Conservation (phyloP, 2,113 vertebrate species). For the Sinocyclocheilus anophthalmus region DNA sequence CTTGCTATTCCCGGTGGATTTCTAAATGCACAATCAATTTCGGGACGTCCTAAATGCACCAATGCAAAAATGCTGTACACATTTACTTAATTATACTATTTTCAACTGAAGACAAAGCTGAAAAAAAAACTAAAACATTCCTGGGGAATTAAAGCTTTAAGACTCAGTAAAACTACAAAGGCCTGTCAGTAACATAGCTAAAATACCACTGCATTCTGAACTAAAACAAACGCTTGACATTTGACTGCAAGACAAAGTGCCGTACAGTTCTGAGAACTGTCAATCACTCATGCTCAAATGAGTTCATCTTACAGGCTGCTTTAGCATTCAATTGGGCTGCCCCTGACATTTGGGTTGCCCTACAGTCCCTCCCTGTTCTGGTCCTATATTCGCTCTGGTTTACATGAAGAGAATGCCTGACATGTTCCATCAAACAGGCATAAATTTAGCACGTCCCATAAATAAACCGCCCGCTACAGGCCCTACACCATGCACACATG, state of each 20-base stretch:
- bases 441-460: conserved; percentile 49
- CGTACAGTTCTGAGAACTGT: conserved; percentile 38
- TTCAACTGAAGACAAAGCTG: background rate
- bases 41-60: background rate
- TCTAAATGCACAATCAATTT: conserved; percentile 31
- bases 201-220: conserved; percentile 44
- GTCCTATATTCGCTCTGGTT: conserved; percentile 14
- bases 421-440: conserved; percentile 35
- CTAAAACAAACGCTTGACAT: conserved; percentile 57
- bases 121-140: background rate
- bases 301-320: conserved; percentile 49
- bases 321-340: conserved; percentile 52
- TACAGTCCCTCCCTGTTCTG: conserved; percentile 17
- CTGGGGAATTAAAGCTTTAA: background rate
- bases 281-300: conserved; percentile 56
- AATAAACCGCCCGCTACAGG: conserved; percentile 44
- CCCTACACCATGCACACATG: background rate
- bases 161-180: background rate
- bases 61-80: background rate
- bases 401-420: conserved; percentile 21
- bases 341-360: conserved; percentile 55
- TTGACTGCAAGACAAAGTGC: conserved; percentile 38
- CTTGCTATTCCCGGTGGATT: conserved; percentile 12
- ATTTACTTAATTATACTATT: background rate
- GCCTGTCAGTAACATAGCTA: background rate